Base-by-base conservation (phyloP, 2,113 vertebrate genomes). In the Sigmodon hispidus region DNA sequence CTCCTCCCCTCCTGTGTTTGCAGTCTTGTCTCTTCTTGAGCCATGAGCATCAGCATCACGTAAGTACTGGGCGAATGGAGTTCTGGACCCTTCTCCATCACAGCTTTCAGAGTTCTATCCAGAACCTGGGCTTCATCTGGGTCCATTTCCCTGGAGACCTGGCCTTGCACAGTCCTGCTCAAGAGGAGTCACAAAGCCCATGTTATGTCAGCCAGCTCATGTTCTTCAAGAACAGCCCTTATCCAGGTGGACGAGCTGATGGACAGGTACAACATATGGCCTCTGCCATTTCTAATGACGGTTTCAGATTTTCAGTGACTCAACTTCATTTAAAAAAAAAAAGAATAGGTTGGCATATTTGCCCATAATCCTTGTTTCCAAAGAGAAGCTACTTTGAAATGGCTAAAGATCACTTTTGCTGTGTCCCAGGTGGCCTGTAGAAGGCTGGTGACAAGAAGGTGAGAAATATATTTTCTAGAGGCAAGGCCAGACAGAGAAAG, bases 201-300 rank as follows among this genome's bases (percentile, higher is more conserved):
- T 99, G 99, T 93, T 95, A 98, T 63, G 86, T 99, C 63, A 97
- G 94, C 77, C 97, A 98, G 81, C 89, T 99, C 85, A 83, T 96
- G 26, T 93, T 98, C 88, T 98, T 99, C 92, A 92, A 34, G n/a
- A 97, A 80, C 55, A 98, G 90, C 90, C 98, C 97, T 3, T 98
- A 98, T 70, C 92, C 94, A 83, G 91, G 83, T 97, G 80, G 67
- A 7, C 94, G 0, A 12, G 21, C 70, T 86, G 84, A 97, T n/a
- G 40, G 88, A 59, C 95, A 98, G 98, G 99, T 99, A 97, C 95
- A 2, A 10, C 5, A 0, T 0, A 73, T 2, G 45, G 21, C 36
- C 10, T 26, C 40, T 13, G 13, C 48, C 26, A 11, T 70, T 55
- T 34, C 75, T 24, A 48, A 16, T 50, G 40, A 22, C n/a, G 9